These are phyloP conservation scores for Alethe castanea DNA, from an alignment of 2,113 vertebrate species.

Conservation along the genomic window DNA sequence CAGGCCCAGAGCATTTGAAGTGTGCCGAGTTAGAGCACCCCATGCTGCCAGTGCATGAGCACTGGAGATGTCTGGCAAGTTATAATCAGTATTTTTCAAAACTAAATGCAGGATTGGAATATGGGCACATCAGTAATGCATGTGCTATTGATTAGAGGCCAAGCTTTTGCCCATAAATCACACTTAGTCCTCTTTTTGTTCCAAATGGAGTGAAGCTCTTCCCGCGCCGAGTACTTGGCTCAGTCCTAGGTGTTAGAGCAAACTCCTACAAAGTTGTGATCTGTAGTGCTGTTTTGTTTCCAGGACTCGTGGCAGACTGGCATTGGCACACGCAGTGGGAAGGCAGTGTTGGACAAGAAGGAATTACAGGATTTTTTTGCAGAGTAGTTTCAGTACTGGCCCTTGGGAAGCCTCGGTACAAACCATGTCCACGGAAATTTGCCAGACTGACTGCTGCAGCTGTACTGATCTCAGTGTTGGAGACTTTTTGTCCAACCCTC, in stretches of 20 bases:
- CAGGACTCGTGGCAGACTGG: neutral
- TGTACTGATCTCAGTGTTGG: neutral
- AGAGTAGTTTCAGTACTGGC: neutral
- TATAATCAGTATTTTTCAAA: neutral
- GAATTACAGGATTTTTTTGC: neutral
- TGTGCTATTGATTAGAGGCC: neutral
- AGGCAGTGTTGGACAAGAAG: neutral
- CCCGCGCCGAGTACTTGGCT: neutral
- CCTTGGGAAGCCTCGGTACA: neutral
- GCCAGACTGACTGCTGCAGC: neutral
- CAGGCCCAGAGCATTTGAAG: neutral
- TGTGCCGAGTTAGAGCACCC: neutral
- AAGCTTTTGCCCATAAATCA: neutral
- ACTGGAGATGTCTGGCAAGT: neutral
- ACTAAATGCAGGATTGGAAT: neutral
- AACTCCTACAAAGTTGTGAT: neutral
- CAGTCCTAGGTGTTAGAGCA: neutral
- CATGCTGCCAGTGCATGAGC: neutral
- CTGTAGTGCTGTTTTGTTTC: neutral
- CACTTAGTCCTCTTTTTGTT: neutral
- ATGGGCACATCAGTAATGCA: neutral
- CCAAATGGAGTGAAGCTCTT: neutral
- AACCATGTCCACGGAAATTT: neutral
- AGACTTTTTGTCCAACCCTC: neutral
- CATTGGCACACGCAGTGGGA: neutral